Evolutionary conservation across 1,140 invertebrate genomes (phyloP).

Genomic region (Aphaenogaster floridana): DNA sequence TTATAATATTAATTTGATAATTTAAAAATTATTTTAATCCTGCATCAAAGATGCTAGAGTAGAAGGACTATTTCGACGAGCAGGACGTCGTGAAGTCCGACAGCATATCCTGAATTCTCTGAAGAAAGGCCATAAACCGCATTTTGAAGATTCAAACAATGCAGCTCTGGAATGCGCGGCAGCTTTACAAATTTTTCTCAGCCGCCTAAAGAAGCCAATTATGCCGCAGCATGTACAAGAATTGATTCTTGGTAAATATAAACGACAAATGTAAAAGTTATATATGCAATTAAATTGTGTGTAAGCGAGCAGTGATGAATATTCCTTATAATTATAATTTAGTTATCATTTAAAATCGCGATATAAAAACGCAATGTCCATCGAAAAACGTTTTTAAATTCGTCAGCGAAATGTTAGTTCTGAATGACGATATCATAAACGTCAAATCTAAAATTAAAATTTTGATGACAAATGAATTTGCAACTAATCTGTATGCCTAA

Average conservation of each 20-base stretch:
- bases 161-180: conserved; percentile 81
- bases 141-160: conserved; percentile 69
- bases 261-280: conserved; percentile 4
- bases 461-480: not conserved
- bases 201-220: conserved; percentile 83
- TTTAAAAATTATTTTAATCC: not conserved
- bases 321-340: conserved; percentile 17
- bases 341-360: conserved; percentile 30
- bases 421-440: conserved; percentile 4
- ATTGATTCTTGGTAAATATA: conserved; percentile 83
- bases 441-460: conserved; percentile 10
- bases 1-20: not conserved
- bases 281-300: conserved; percentile 3
- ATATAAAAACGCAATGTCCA: not conserved
- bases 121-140: conserved; percentile 76
- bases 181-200: conserved; percentile 84
- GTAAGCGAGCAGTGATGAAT: not conserved
- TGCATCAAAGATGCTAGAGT: conserved; percentile 76
- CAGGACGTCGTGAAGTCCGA: conserved; percentile 73
- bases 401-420: conserved; percentile 40
- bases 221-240: conserved; percentile 84
- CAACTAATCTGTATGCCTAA: not conserved
- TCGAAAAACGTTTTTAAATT: not conserved
- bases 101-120: conserved; percentile 74
- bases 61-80: conserved; percentile 78